Conservation (phyloP, 1,140 invertebrate genomes). For the Theocolax elegans region DNA sequence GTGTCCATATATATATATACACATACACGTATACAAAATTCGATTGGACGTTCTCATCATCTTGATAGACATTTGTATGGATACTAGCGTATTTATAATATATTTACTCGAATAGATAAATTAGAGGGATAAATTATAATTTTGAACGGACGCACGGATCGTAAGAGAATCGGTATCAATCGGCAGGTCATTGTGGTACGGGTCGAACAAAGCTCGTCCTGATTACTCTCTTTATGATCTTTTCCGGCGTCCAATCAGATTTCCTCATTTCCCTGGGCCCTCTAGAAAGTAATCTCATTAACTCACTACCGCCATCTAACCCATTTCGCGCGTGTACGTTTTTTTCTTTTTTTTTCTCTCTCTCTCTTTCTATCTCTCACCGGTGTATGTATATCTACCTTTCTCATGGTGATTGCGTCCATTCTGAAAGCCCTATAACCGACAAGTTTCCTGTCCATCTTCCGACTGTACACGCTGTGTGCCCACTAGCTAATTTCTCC, state of each 20-base stretch:
- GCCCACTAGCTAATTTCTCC: too few species aligned
- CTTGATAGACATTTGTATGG: too few species aligned
- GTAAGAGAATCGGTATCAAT: too few species aligned
- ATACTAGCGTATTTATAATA: too few species aligned
- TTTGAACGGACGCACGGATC: too few species aligned
- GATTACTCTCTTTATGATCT: slow-evolving; percentile 64
- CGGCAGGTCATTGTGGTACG: too few species aligned
- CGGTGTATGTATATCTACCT: not conserved
- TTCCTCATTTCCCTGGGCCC: slow-evolving; percentile 57
- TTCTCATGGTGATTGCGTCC: slow-evolving; percentile 17
- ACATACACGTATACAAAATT: too few species aligned
- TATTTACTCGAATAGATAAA: too few species aligned
- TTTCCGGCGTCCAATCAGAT: slow-evolving; percentile 62
- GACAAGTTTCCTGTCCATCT: slow-evolving; percentile 20
- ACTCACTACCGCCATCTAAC: slow-evolving; percentile 48
- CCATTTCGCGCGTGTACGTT: slow-evolving; percentile 10
- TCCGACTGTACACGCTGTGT: not conserved
- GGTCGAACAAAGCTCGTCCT: slow-evolving; percentile 60
- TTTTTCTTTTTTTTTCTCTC: slow-evolving; percentile 16
- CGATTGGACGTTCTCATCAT: too few species aligned
- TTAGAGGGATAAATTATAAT: too few species aligned
- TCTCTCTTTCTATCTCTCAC: not conserved
- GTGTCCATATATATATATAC: too few species aligned
- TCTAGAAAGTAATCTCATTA: slow-evolving; percentile 61
- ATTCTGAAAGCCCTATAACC: slow-evolving; percentile 4